Evolutionary conservation across 1,140 invertebrate species (phyloP), one percentile per base, ranked within the genome.

Genomic region (Coptotermes formosanus): DNA sequence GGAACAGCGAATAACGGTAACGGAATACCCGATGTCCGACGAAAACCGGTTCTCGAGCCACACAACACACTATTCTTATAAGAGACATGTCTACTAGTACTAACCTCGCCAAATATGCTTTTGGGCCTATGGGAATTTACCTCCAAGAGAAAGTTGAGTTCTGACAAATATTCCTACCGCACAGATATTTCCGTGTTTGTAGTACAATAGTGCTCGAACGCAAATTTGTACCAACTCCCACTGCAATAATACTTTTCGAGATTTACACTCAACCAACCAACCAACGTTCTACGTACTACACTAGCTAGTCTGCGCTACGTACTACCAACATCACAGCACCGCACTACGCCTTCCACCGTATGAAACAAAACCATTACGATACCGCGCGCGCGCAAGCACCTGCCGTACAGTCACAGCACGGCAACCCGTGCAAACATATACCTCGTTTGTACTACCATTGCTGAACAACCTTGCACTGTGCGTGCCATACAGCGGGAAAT

Each of bases 1-100:
- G 48, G 84, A 82, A 85, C 2, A 69, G 86, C 82, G 75, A 81
- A 87, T 87, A 87, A 87, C 86, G 86, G 86, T 85, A 85, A 82
- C 86, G 75, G 81, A 64, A 87, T 81, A 87, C 43, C 52, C 84
- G 75, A 75, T 55, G 52, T 82, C 69, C 52, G 25, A 86, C 43
- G 82, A 82, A 86, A 86, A 86, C 86, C 86, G 86, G 86, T 86
- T 86, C 84, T 59, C 23, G n/a, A 83, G 30, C 44, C 59, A 84
- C 30, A 84, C 9, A 48, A 55, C 83, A 59, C 52, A n/a, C 48
- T 32, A 32, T 59, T 84, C 83, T 52, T 19, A 25, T 21, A 48
- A n/a, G n/a, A 45, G 83, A 48, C n/a, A 83, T 48, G 45, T 23
- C 12, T 48, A 8, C 2, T 2, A 38, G 2, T 48, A 83, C 23